These are phyloP conservation scores for Palythoa grandiflora DNA, from an alignment of 92 coral and sea anemone genomes.

Conservation along the genomic window DNA sequence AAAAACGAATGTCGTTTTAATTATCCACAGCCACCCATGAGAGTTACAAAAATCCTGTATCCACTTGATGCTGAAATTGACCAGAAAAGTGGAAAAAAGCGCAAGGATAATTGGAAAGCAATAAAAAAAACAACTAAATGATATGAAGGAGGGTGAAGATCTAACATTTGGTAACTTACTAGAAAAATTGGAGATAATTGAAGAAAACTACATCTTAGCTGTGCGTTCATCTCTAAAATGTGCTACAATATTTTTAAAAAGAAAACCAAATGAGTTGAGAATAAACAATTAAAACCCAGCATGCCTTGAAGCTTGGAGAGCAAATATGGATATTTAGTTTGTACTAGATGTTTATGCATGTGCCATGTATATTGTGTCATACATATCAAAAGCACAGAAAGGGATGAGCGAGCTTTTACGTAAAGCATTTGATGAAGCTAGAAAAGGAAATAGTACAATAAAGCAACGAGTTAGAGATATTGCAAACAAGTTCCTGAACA, in stretches of 20 bases:
- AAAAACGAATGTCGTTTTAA: conserved; percentile 28
- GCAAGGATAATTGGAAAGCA: background rate
- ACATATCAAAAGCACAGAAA: conserved; percentile 38
- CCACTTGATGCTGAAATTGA: conserved; percentile 38
- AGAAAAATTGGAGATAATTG: background rate
- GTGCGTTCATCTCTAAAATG: background rate
- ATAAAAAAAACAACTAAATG: background rate
- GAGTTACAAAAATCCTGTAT: conserved; percentile 52
- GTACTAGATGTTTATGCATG: conserved; percentile 54
- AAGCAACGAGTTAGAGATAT: background rate
- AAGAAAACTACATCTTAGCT: background rate
- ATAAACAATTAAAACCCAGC: background rate
- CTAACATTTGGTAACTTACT: background rate
- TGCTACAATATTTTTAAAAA: background rate
- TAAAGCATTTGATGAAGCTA: background rate
- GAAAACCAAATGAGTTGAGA: background rate
- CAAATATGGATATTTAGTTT: background rate
- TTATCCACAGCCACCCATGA: conserved; percentile 50
- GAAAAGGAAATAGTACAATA: conserved; percentile 1
- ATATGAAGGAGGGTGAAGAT: background rate
- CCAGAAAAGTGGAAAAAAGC: background rate
- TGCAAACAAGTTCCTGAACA: conserved; percentile 15
- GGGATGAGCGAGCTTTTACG: background rate
- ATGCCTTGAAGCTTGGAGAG: conserved; percentile 35
- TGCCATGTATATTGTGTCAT: conserved; percentile 21